Conservation (phyloP, 2,888 invertebrate genomes). For the Lordiphosa andalusiaca region DNA sequence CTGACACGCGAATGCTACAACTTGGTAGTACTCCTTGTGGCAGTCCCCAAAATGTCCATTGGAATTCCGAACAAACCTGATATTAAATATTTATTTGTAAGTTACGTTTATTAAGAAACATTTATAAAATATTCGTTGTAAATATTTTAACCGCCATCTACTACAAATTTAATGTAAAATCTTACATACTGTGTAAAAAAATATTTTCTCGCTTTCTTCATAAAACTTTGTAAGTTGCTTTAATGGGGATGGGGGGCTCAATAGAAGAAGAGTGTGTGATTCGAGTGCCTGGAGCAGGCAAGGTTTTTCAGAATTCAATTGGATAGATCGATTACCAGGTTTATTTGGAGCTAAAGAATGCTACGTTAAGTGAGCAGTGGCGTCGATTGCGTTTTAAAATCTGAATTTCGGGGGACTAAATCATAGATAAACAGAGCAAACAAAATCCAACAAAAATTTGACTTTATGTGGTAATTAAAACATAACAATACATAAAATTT, state of each 20-base stretch:
- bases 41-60: no score
- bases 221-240: conserved; percentile 14
- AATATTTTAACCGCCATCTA: conserved; percentile 52
- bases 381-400: no score
- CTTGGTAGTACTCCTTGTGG: no score
- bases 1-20: no score
- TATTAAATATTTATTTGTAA: conserved; percentile 9
- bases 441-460: no score
- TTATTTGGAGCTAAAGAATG: no score
- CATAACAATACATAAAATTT: no score
- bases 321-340: neutral
- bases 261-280: neutral
- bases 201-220: conserved; percentile 36
- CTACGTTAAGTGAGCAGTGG: no score
- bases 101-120: conserved; percentile 47
- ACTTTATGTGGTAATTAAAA: no score
- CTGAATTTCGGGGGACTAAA: no score
- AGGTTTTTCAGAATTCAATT: neutral
- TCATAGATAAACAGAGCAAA: no score
- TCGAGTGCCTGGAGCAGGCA: conserved; percentile 1
- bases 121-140: conserved; percentile 69
- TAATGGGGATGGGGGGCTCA: neutral
- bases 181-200: conserved; percentile 59
- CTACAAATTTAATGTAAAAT: conserved; percentile 45
- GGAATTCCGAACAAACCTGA: conserved; percentile 1